Conservation (phyloP, 2,797 vertebrate genomes). For the Chromobotia macracanthus region DNA sequence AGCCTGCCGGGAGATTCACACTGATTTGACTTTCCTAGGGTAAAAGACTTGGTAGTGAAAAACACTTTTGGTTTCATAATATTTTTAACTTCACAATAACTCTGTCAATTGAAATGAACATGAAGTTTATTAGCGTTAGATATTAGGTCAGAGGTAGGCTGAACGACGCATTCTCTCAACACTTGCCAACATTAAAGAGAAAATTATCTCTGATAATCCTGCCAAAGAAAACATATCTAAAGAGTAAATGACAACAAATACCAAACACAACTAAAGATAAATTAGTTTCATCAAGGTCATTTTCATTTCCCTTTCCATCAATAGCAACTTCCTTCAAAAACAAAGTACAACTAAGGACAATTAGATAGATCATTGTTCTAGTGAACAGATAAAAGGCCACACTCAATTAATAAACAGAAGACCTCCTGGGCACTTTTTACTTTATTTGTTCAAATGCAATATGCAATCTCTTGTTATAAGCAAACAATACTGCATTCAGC, state of each 20-base stretch:
- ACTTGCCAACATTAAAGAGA: neutral
- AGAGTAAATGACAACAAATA: neutral
- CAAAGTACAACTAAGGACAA: neutral
- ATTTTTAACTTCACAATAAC: constrained; percentile 14
- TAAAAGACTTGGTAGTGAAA: constrained; percentile 14
- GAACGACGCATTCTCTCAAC: neutral
- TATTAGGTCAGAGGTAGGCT: neutral
- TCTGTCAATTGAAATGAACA: neutral
- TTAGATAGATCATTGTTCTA: neutral
- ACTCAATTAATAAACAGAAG: neutral
- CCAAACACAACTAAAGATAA: constrained; percentile 5
- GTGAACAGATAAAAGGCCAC: constrained; percentile 1
- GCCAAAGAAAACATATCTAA: neutral
- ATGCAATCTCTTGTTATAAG: neutral
- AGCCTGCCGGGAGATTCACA: constrained; percentile 15
- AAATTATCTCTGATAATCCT: neutral
- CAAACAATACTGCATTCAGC: neutral
- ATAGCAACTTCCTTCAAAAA: constrained; percentile 5
- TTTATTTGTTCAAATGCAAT: neutral
- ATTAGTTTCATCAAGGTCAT: neutral
- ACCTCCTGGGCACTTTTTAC: neutral
- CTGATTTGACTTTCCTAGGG: constrained; percentile 5
- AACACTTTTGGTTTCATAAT: constrained; percentile 17
- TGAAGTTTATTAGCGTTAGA: neutral
- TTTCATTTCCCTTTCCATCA: constrained; percentile 10